These are phyloP conservation scores for Bostrychus sinensis DNA, from an alignment of 2,113 vertebrate species.

Conservation along the genomic window DNA sequence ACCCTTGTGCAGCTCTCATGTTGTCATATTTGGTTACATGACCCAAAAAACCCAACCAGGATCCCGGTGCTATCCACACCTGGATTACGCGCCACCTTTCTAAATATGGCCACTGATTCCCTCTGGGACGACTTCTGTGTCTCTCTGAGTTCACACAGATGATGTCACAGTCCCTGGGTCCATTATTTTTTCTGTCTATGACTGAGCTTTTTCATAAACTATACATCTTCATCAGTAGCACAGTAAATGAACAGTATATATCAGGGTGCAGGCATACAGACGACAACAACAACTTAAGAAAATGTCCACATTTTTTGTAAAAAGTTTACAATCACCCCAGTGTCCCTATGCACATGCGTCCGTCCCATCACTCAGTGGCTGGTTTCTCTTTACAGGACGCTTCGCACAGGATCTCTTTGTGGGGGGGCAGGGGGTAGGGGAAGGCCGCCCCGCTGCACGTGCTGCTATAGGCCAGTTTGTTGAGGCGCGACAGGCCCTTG, in stretches of 20 bases:
- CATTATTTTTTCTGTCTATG: not conserved
- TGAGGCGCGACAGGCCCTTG: slow-evolving; percentile 94
- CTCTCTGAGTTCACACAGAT: too few relatives aligned
- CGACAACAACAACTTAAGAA: slow-evolving; percentile 45
- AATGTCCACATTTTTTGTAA: slow-evolving; percentile 35
- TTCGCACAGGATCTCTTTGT: slow-evolving; percentile 89
- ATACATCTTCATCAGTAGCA: slow-evolving; percentile 41
- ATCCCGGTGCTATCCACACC: too few relatives aligned
- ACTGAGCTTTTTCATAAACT: slow-evolving; percentile 19
- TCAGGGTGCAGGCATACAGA: slow-evolving; percentile 67
- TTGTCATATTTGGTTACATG: too few relatives aligned
- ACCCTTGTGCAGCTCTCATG: too few relatives aligned
- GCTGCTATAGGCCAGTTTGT: slow-evolving; percentile 89
- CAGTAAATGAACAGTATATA: slow-evolving; percentile 41
- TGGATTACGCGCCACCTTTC: too few relatives aligned
- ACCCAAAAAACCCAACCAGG: too few relatives aligned
- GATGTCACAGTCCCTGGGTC: not conserved
- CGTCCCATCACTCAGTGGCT: slow-evolving; percentile 80
- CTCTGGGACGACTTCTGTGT: too few relatives aligned
- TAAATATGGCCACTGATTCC: too few relatives aligned
- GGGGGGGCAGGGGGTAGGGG: slow-evolving; percentile 89
- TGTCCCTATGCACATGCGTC: slow-evolving; percentile 41
- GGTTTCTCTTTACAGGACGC: slow-evolving; percentile 87
- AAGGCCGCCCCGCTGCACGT: slow-evolving; percentile 89
- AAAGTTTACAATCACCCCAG: slow-evolving; percentile 33